phyloP scores from a whole-genome alignment of 2,888 invertebrate species.

The Alloplasta piceator region DNA sequence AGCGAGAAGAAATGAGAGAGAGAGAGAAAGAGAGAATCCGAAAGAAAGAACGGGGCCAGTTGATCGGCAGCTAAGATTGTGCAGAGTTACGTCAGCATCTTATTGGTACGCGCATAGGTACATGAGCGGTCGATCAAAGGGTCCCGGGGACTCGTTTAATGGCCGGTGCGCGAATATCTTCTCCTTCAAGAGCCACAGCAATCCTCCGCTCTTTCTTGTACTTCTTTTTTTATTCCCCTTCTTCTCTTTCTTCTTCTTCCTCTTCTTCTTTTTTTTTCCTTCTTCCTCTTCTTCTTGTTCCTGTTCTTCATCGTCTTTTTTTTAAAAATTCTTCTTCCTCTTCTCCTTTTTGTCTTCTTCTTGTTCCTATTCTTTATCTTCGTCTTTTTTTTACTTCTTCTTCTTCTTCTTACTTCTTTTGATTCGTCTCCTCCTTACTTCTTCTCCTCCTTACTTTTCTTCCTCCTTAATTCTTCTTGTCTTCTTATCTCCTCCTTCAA shows the following conservation, averaged over 20 bases:
- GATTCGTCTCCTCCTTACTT: slow-evolving; percentile 18
- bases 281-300: slow-evolving; percentile 25
- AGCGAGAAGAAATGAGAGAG: slow-evolving; percentile 25
- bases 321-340: slow-evolving; percentile 44
- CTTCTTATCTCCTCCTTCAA: slow-evolving; percentile 62
- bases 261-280: too few species aligned
- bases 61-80: slow-evolving; percentile 79
- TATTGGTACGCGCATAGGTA: slow-evolving; percentile 79
- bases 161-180: slow-evolving; percentile 71
- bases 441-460: slow-evolving; percentile 15
- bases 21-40: slow-evolving; percentile 45
- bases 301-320: slow-evolving; percentile 28
- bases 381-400: slow-evolving; percentile 36
- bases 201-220: slow-evolving; percentile 38
- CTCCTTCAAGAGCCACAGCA: slow-evolving; percentile 53
- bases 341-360: slow-evolving; percentile 31
- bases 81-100: slow-evolving; percentile 81
- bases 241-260: slow-evolving; percentile 31
- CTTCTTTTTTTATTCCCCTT: slow-evolving; percentile 22
- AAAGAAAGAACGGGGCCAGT: slow-evolving; percentile 66
- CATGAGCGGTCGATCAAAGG: slow-evolving; percentile 80
- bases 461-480: too few species aligned
- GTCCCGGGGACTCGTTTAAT: slow-evolving; percentile 75
- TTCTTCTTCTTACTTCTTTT: slow-evolving; percentile 34
- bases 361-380: slow-evolving; percentile 26